phyloP scores from a whole-genome alignment of 2,888 invertebrate genomes.

The Odontothrips loti region DNA sequence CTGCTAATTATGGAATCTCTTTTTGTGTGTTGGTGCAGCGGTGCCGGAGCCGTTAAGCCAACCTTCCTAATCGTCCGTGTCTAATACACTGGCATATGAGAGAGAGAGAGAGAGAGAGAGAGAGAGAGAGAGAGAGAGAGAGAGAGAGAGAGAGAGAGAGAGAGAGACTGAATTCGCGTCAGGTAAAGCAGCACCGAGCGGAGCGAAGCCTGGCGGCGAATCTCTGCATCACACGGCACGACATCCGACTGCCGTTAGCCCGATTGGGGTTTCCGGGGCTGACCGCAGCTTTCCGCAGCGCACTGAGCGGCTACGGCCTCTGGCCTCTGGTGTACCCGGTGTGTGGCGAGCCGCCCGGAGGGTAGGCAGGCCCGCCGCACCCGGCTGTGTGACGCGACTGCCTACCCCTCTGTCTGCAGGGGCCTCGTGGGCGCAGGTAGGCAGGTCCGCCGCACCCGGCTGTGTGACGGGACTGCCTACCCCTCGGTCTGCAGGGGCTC shows the following conservation, averaged over 20 bases:
- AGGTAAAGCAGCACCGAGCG: neutral
- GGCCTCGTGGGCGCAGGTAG: no score
- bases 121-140: slow-evolving; percentile 1
- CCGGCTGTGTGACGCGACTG: neutral
- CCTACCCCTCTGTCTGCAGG: neutral
- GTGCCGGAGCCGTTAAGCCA: no score
- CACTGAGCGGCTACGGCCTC: neutral
- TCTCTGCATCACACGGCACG: neutral
- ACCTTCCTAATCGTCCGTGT: no score
- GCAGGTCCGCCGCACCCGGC: no score
- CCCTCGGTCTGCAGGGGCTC: no score
- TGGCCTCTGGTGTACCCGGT: no score
- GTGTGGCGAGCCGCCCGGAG: neutral
- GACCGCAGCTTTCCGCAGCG: neutral
- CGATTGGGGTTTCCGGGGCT: neutral
- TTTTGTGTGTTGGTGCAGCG: no score
- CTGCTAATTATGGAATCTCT: no score
- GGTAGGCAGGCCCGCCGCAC: neutral
- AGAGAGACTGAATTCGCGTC: neutral
- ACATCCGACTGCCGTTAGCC: neutral
- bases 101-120: slow-evolving; percentile 1
- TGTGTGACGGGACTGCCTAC: no score
- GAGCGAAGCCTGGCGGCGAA: no score
- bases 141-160: slow-evolving; percentile 1
- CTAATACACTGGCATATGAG: no score